Percentiles rank a stretch among this genome's conserved stretches.
phyloP scores from a whole-genome alignment of 2,797 vertebrate genomes.

The Micrastur ruficollis region DNA sequence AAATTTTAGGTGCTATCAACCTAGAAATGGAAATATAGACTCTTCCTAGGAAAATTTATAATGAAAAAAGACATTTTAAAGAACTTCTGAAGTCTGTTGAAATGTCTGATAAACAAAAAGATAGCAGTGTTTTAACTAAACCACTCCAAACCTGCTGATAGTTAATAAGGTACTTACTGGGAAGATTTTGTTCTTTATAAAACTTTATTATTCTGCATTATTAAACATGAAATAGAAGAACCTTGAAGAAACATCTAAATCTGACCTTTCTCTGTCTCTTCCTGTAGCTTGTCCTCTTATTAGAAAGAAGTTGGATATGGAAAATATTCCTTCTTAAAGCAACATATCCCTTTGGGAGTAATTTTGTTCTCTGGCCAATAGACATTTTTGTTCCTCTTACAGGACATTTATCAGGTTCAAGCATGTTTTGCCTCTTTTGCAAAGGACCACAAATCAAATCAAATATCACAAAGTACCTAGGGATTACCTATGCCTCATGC shows the following conservation, averaged over 20 bases:
- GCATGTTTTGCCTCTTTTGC: constrained; percentile 31
- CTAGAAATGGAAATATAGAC: neutral
- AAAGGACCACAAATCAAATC: constrained; percentile 21
- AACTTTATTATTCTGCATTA: neutral
- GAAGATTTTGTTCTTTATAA: neutral
- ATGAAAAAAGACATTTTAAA: neutral
- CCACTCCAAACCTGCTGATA: neutral
- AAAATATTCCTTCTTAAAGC: constrained; percentile 18
- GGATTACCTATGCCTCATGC: neutral
- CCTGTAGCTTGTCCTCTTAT: neutral
- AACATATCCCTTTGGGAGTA: neutral
- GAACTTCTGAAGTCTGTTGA: neutral
- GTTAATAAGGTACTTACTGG: neutral
- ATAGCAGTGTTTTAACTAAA: neutral
- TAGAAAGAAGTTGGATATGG: neutral
- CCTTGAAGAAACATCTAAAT: neutral
- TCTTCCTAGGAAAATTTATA: neutral
- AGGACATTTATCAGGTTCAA: constrained; percentile 12
- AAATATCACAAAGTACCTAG: constrained; percentile 34
- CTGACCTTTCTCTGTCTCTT: neutral
- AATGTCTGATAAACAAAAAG: neutral
- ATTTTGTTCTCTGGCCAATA: constrained; percentile 13
- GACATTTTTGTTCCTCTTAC: neutral
- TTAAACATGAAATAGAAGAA: neutral
- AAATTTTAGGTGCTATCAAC: neutral